Conservation (phyloP, 1,140 invertebrate species). For the Campoletis sonorensis region DNA sequence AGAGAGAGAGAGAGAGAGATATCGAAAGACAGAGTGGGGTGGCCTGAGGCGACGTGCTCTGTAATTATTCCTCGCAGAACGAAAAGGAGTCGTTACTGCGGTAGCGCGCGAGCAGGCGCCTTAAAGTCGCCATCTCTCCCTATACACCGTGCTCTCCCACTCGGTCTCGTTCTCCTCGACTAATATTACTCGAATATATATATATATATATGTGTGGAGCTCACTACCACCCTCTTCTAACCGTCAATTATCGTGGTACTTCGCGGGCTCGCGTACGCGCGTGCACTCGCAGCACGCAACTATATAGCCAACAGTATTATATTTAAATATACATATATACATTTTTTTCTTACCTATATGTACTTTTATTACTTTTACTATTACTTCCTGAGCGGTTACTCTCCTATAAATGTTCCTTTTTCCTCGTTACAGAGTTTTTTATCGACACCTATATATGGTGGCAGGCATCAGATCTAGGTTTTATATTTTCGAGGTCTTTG, state of each 20-base stretch:
- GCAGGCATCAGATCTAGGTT: background rate
- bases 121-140: constrained; percentile 54
- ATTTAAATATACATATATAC: background rate
- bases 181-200: background rate
- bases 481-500: background rate
- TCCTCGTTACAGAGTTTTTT: too few relatives aligned
- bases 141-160: constrained; percentile 20
- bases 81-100: constrained; percentile 58
- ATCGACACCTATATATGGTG: too few relatives aligned
- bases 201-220: background rate
- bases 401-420: too few relatives aligned
- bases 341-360: background rate
- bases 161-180: constrained; percentile 40
- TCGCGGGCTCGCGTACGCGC: constrained; percentile 40
- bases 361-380: constrained; percentile 20
- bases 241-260: constrained; percentile 55
- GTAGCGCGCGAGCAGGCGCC: constrained; percentile 52
- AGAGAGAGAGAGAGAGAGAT: constrained; percentile 19
- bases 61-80: constrained; percentile 58
- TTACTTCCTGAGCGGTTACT: too few relatives aligned
- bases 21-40: constrained; percentile 30
- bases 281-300: constrained; percentile 42
- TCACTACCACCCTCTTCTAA: constrained; percentile 46
- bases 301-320: constrained; percentile 28
- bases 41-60: constrained; percentile 48